phyloP scores from a whole-genome alignment of 1,140 invertebrate genomes.

The Meloidogyne hapla region DNA sequence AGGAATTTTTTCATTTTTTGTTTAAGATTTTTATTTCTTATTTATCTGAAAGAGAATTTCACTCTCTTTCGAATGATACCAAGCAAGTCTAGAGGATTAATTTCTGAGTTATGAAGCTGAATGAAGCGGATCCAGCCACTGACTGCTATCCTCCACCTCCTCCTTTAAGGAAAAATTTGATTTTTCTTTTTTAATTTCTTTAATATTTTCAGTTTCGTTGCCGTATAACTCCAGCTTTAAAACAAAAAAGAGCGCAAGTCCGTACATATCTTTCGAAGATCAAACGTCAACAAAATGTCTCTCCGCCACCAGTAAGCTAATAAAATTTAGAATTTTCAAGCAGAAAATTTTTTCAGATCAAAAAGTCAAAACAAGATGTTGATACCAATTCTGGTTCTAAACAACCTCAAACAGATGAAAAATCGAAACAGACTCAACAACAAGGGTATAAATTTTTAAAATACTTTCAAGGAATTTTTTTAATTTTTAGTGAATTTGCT shows the following conservation, averaged over 20 bases:
- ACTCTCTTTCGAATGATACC: too few relatives aligned
- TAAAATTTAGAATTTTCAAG: background rate
- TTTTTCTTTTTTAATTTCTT: background rate
- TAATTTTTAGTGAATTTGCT: background rate
- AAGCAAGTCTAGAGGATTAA: too few relatives aligned
- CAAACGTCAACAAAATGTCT: conserved; percentile 4
- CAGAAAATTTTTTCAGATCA: background rate
- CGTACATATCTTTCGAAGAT: conserved; percentile 15
- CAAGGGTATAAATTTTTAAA: background rate
- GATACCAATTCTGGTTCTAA: background rate
- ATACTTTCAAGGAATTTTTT: background rate
- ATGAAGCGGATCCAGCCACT: too few relatives aligned
- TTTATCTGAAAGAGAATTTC: too few relatives aligned
- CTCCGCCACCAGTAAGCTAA: background rate
- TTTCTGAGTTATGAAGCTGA: too few relatives aligned
- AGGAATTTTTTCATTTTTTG: too few relatives aligned
- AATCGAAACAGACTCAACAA: background rate
- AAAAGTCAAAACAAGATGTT: background rate
- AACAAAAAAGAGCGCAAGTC: conserved; percentile 20
- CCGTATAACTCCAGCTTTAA: conserved; percentile 27
- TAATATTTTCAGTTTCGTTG: conserved; percentile 28
- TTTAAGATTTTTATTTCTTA: too few relatives aligned
- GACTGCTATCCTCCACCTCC: too few relatives aligned
- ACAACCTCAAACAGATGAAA: background rate
- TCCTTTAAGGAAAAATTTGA: too few relatives aligned